These are phyloP conservation scores for Drosophila austrosaltans DNA, from an alignment of 2,888 invertebrate genomes.

Conservation along the genomic window DNA sequence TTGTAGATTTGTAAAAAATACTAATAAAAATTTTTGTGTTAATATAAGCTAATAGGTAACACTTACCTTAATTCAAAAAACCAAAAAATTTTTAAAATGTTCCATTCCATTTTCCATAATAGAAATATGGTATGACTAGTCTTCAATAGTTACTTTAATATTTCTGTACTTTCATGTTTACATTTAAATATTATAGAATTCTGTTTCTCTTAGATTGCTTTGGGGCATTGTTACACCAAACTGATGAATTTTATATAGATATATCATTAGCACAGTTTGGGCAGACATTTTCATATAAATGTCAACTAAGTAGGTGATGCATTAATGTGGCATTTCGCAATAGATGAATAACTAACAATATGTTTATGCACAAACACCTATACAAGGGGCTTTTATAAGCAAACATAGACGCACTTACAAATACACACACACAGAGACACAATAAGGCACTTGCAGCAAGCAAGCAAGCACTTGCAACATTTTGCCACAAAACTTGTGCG, in stretches of 20 bases:
- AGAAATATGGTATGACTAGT: too few relatives aligned
- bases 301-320: conserved; percentile 5
- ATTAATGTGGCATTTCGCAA: conserved; percentile 9
- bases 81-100: too few relatives aligned
- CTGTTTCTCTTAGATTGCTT: too few relatives aligned
- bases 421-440: conserved; percentile 1
- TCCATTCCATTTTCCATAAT: too few relatives aligned
- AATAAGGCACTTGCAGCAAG: conserved; percentile 44
- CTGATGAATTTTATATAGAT: neutral
- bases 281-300: conserved; percentile 4
- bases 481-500: conserved; percentile 43
- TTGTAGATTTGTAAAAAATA: too few relatives aligned
- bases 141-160: too few relatives aligned
- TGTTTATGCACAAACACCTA: neutral
- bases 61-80: too few relatives aligned
- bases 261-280: conserved; percentile 10
- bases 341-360: conserved; percentile 17
- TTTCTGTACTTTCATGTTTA: too few relatives aligned
- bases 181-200: too few relatives aligned
- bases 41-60: too few relatives aligned
- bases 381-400: neutral
- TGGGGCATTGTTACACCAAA: too few relatives aligned
- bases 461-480: conserved; percentile 48
- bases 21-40: too few relatives aligned
- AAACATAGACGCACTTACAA: conserved; percentile 1